Conservation (phyloP, 2,797 vertebrate genomes). For the Gobio occitaniae region DNA sequence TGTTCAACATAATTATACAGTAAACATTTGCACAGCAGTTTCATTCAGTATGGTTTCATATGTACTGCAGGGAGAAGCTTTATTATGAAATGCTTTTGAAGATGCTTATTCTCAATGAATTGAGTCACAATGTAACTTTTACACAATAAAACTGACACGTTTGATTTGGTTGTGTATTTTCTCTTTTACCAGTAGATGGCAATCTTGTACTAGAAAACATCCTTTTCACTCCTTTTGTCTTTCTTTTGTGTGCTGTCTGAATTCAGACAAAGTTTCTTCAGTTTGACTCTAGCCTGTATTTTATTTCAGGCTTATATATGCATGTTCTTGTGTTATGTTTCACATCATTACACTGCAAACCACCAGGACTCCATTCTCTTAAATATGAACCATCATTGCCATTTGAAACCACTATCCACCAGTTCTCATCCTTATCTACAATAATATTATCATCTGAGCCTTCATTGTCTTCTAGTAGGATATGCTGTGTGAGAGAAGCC, state of each 20-base stretch:
- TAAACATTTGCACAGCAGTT: background rate
- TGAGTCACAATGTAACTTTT: background rate
- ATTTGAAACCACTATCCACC: constrained; percentile 39
- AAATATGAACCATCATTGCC: constrained; percentile 6
- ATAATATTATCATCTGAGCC: constrained; percentile 15
- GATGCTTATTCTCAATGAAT: background rate
- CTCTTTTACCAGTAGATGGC: constrained; percentile 72
- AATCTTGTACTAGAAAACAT: constrained; percentile 57
- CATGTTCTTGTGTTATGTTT: background rate
- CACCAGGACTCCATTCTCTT: background rate
- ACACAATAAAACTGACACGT: background rate
- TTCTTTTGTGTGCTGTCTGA: background rate
- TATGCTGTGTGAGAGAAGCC: constrained; percentile 13
- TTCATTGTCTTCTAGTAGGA: constrained; percentile 7
- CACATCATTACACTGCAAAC: constrained; percentile 1
- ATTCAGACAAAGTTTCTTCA: constrained; percentile 4
- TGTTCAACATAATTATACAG: background rate
- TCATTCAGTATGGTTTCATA: background rate
- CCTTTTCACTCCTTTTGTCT: background rate
- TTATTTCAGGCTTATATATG: background rate
- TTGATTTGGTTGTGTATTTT: constrained; percentile 10
- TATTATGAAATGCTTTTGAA: background rate
- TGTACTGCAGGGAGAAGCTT: background rate
- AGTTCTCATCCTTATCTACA: background rate
- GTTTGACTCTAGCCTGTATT: background rate